A percentile compares a stretch with the other conserved stretches of the same genome.
phyloP scores from a whole-genome alignment of 2,113 vertebrate species.

The Bostrychus sinensis region DNA sequence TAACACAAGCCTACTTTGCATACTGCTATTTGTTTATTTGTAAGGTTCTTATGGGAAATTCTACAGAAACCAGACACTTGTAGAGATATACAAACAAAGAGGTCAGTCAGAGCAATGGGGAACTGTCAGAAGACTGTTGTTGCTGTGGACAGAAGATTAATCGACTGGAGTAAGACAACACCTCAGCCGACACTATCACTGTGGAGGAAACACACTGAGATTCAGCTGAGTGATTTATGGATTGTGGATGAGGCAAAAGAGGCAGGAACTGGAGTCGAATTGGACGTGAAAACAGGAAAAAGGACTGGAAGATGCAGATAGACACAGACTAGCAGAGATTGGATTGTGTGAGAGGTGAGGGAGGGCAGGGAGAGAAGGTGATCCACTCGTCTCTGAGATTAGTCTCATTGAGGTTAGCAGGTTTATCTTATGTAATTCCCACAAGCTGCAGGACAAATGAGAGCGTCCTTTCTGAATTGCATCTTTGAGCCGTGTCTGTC shows the following conservation, averaged over 20 bases:
- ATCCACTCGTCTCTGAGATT: constrained; percentile 71
- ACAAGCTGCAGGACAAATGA: constrained; percentile 54
- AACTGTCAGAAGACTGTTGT: constrained; percentile 14
- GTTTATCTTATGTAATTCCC: constrained; percentile 66
- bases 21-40: neutral
- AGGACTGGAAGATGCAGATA: constrained; percentile 1
- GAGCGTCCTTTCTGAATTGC: constrained; percentile 24
- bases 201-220: constrained; percentile 14
- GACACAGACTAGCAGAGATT: constrained; percentile 9
- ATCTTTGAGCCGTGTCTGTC: too few species aligned
- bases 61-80: constrained; percentile 28
- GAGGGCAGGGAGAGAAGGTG: constrained; percentile 39
- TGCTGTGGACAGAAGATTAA: constrained; percentile 37
- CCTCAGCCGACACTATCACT: constrained; percentile 14
- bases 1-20: constrained; percentile 13
- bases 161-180: constrained; percentile 14
- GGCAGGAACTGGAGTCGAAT: neutral
- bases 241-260: constrained; percentile 18
- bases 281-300: constrained; percentile 2
- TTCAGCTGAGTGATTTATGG: constrained; percentile 27
- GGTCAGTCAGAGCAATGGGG: constrained; percentile 10
- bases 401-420: constrained; percentile 69
- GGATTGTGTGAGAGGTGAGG: constrained; percentile 26
- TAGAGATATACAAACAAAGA: constrained; percentile 12
- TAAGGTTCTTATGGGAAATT: constrained; percentile 6